A percentile compares a stretch with the other conserved stretches of the same genome.
phyloP scores from a whole-genome alignment of 2,888 invertebrate species.

The Drosophila kokeensis region DNA sequence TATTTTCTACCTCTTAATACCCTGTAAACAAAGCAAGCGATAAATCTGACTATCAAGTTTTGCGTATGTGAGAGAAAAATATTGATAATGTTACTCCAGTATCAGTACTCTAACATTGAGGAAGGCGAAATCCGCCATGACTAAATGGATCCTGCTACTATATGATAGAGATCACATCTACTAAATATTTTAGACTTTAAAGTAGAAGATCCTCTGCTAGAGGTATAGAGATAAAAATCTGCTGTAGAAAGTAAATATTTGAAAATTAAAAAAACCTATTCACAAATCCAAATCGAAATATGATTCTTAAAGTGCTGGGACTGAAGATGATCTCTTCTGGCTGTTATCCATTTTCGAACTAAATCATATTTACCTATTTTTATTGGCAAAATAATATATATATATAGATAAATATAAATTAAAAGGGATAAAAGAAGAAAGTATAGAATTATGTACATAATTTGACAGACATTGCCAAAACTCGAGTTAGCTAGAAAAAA shows the following conservation, averaged over 20 bases:
- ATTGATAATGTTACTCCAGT: not conserved
- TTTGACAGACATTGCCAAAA: not conserved
- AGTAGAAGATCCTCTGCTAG: not conserved
- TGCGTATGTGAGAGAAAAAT: not conserved
- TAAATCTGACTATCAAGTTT: not conserved
- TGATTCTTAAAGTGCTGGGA: not conserved
- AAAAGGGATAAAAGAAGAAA: no score
- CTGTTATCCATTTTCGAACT: rapidly evolving
- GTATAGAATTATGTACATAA: not conserved
- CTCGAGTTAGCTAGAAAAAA: not conserved
- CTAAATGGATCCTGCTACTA: not conserved
- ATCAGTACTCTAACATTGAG: not conserved
- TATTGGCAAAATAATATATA: not conserved
- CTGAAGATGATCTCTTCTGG: not conserved
- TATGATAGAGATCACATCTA: not conserved
- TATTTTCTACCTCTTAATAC: not conserved
- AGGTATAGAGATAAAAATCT: rapidly evolving
- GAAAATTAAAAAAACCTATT: not conserved
- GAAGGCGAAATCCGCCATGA: not conserved
- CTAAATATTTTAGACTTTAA: not conserved
- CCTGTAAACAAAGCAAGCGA: not conserved
- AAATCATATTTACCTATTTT: not conserved
- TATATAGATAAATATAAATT: no score
- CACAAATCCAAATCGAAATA: not conserved
- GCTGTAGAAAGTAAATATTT: not conserved